Conservation (phyloP, 2,797 vertebrate genomes). For the Rhinoraja longicauda region DNA sequence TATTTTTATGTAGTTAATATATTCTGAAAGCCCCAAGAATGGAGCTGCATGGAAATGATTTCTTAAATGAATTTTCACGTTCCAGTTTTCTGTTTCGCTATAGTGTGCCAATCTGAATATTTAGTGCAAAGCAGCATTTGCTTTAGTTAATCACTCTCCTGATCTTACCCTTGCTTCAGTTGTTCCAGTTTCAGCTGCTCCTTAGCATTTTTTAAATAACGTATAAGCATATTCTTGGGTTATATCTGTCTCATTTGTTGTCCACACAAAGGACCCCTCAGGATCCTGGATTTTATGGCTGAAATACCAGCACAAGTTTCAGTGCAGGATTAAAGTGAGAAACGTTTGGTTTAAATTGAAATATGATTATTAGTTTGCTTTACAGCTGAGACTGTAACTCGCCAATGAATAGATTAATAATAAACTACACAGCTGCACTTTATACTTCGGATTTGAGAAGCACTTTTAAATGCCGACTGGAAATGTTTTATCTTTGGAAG, state of each 20-base stretch:
- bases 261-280: background rate
- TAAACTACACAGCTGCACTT: background rate
- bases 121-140: constrained; percentile 31
- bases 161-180: constrained; percentile 12
- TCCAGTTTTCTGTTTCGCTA: constrained; percentile 16
- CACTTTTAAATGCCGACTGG: constrained; percentile 9
- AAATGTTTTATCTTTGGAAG: constrained; percentile 34
- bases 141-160: constrained; percentile 8
- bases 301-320: background rate
- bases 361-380: background rate
- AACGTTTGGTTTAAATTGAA: background rate
- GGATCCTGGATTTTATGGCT: background rate
- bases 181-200: background rate
- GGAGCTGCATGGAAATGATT: constrained; percentile 8
- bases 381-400: background rate
- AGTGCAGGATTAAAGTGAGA: constrained; percentile 3
- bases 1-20: constrained; percentile 33
- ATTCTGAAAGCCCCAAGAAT: constrained; percentile 15
- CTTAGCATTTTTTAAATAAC: background rate
- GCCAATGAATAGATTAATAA: constrained; percentile 10
- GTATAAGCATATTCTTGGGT: background rate
- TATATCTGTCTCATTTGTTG: constrained; percentile 9
- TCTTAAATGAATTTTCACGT: constrained; percentile 27
- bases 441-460: constrained; percentile 10
- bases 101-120: background rate